Evolutionary conservation across 2,888 invertebrate species (phyloP).

Genomic region (Tenodera sinensis): DNA sequence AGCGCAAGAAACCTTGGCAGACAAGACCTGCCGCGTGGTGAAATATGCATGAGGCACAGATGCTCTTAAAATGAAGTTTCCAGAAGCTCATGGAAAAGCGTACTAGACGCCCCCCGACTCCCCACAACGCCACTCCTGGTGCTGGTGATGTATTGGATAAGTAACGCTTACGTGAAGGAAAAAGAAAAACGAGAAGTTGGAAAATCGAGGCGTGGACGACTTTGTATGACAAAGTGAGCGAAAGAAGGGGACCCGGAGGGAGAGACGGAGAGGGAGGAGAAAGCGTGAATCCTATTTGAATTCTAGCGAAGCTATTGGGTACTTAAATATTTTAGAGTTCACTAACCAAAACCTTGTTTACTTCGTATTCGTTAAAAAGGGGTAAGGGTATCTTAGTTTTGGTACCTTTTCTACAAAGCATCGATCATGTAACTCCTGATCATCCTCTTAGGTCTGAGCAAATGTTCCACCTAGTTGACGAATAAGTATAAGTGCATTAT

Average conservation of each 20-base stretch:
- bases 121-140: not conserved
- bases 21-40: not conserved
- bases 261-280: not conserved
- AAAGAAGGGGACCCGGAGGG: not conserved
- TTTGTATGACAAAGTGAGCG: not conserved
- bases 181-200: not conserved
- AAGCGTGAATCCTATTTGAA: too few relatives aligned
- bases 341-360: too few relatives aligned
- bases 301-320: too few relatives aligned
- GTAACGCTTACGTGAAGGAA: not conserved
- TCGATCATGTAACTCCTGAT: too few relatives aligned
- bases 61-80: constrained; percentile 30
- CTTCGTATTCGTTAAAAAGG: too few relatives aligned
- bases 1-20: not conserved
- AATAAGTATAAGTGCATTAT: too few relatives aligned
- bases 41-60: constrained; percentile 31
- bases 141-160: not conserved
- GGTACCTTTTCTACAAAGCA: too few relatives aligned
- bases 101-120: not conserved
- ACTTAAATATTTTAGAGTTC: too few relatives aligned
- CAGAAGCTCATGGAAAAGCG: constrained; percentile 3
- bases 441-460: too few relatives aligned
- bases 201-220: not conserved
- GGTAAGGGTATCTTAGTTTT: too few relatives aligned
- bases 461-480: too few relatives aligned